Conservation (phyloP, 2,797 vertebrate genomes). For the Crax fasciolata region DNA sequence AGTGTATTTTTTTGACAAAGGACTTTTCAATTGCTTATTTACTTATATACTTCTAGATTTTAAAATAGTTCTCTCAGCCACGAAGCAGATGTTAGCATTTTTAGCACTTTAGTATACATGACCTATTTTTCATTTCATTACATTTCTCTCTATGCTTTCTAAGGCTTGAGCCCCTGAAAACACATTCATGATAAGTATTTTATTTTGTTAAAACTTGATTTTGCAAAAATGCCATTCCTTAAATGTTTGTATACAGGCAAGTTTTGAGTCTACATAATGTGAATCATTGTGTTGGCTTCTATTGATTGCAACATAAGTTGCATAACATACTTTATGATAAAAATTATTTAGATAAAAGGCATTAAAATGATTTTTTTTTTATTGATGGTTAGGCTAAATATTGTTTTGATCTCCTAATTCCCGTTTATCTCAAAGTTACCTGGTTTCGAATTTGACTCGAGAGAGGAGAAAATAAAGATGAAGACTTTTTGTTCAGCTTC, state of each 20-base stretch:
- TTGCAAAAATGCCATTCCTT: background rate
- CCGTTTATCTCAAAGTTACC: background rate
- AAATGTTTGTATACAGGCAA: background rate
- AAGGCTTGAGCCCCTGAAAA: background rate
- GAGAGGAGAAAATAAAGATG: background rate
- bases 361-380: background rate
- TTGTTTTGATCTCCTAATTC: background rate
- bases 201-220: background rate
- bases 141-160: background rate
- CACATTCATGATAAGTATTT: background rate
- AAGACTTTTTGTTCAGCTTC: conserved; percentile 4
- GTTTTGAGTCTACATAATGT: background rate
- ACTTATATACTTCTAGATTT: conserved; percentile 7
- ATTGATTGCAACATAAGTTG: background rate
- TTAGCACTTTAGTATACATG: conserved; percentile 22
- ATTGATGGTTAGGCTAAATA: background rate
- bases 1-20: conserved; percentile 3
- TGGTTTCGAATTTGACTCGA: background rate
- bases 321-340: background rate
- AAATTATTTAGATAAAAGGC: background rate
- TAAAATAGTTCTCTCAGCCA: background rate
- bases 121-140: conserved; percentile 20
- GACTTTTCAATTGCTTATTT: background rate
- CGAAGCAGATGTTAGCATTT: conserved; percentile 25
- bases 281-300: background rate